phyloP scores from a whole-genome alignment of 92 coral and sea anemone species.

The Epizoanthus illoricatus region DNA sequence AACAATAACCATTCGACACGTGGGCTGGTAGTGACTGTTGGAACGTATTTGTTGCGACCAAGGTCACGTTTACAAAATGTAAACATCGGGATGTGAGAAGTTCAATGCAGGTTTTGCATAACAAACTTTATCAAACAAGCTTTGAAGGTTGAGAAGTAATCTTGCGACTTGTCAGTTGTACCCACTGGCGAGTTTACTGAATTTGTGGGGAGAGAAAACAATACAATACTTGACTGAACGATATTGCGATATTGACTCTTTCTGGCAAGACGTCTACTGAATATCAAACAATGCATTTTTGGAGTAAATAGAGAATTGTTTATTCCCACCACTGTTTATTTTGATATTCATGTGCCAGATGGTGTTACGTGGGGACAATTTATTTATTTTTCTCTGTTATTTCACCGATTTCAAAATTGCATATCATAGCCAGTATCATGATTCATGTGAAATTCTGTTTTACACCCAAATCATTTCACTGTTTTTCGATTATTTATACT shows the following conservation, averaged over 20 bases:
- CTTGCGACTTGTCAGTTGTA: neutral
- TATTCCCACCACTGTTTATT: neutral
- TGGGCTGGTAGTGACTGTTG: neutral
- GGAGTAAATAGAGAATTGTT: neutral
- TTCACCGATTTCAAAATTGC: neutral
- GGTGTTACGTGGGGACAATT: neutral
- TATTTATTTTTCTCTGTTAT: neutral
- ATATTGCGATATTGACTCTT: neutral
- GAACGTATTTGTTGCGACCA: neutral
- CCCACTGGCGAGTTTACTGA: neutral
- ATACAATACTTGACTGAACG: too few species aligned
- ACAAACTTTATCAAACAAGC: neutral
- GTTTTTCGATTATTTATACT: too few species aligned
- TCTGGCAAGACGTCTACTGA: neutral
- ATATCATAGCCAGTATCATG: neutral
- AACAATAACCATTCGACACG: conserved; percentile 12
- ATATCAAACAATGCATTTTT: conserved; percentile 9
- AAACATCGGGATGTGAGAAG: neutral
- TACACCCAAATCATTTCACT: too few species aligned
- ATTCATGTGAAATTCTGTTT: too few species aligned
- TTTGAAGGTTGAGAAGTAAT: neutral
- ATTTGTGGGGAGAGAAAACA: neutral
- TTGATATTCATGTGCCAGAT: neutral
- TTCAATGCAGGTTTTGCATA: neutral
- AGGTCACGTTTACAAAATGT: conserved; percentile 17